Evolutionary conservation across 1,140 invertebrate genomes (phyloP).

Genomic region (Brachionus koreanus): DNA sequence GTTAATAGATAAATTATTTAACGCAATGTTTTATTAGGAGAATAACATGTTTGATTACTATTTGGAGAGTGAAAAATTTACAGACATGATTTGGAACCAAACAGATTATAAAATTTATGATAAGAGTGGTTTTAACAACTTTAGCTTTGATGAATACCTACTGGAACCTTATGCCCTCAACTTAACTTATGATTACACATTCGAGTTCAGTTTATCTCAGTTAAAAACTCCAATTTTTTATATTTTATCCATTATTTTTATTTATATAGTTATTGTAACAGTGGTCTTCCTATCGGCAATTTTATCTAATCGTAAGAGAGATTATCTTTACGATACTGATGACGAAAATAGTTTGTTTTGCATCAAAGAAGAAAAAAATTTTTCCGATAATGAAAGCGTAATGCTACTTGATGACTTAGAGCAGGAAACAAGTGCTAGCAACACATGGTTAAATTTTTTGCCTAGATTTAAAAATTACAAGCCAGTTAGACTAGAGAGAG

Average conservation of each 20-base stretch:
- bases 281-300: neutral
- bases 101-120: neutral
- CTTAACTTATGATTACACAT: neutral
- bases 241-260: neutral
- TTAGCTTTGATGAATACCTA: neutral
- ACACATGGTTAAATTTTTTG: neutral
- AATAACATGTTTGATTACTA: neutral
- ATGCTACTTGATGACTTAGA: neutral
- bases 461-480: neutral
- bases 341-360: neutral
- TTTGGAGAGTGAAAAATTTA: neutral
- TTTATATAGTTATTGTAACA: neutral
- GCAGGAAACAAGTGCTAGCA: neutral
- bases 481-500: neutral
- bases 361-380: neutral
- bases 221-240: neutral
- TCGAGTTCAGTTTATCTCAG: neutral
- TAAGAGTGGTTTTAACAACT: neutral
- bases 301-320: neutral
- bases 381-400: neutral
- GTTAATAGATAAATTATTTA: neutral
- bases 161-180: neutral
- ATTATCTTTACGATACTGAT: neutral
- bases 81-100: neutral
- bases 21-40: neutral